Evolutionary conservation across 1,140 invertebrate genomes (phyloP).

Genomic region (Chironomus tepperi): DNA sequence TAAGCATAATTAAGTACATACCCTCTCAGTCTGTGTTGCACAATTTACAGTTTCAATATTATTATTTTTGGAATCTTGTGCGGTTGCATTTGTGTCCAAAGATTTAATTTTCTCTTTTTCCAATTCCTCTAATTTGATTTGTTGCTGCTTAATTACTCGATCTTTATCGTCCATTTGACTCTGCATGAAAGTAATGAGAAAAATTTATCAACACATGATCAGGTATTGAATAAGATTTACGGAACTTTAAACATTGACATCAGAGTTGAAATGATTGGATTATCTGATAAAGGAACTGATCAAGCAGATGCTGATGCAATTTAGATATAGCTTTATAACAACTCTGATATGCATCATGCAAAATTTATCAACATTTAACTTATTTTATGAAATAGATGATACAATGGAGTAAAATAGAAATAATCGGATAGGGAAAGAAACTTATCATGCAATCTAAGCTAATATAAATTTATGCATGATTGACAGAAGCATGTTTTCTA

Average conservation of each 20-base stretch:
- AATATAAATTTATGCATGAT: no score
- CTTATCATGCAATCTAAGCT: no score
- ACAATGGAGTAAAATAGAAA: constrained; percentile 23
- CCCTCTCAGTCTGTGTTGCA: constrained; percentile 65
- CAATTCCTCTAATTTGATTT: constrained; percentile 49
- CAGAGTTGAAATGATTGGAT: no score
- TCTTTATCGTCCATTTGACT: constrained; percentile 64
- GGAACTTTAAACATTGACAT: no score
- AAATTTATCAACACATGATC: background rate
- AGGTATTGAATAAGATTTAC: background rate
- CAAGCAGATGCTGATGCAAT: no score
- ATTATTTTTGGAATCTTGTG: background rate
- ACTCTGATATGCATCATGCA: no score
- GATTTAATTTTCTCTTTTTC: constrained; percentile 37
- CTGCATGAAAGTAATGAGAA: constrained; percentile 27
- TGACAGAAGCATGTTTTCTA: no score
- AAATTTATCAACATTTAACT: no score
- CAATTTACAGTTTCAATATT: constrained; percentile 47
- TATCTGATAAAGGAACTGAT: no score
- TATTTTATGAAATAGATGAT: constrained; percentile 21
- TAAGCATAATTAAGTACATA: constrained; percentile 34
- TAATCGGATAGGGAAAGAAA: background rate
- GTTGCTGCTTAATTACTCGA: constrained; percentile 54
- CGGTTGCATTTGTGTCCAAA: constrained; percentile 31
- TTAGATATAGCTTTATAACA: no score